Percentiles rank a stretch among this genome's conserved stretches.
phyloP scores from a whole-genome alignment of 2,888 invertebrate genomes.

The Boloria euphrosyne region DNA sequence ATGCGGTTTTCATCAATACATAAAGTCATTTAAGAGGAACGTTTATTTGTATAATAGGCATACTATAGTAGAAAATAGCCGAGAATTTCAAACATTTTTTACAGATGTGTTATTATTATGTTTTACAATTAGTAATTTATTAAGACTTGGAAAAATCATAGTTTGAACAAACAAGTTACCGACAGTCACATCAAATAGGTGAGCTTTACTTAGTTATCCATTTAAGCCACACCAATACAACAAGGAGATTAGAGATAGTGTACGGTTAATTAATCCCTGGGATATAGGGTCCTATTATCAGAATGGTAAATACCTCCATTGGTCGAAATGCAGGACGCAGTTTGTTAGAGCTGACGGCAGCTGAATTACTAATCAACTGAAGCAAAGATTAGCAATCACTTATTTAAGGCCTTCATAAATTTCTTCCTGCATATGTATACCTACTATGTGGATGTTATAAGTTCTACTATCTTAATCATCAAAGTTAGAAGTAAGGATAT shows the following conservation, averaged over 20 bases:
- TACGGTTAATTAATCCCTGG: constrained; percentile 63
- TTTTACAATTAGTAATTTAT: background rate
- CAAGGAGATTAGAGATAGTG: constrained; percentile 57
- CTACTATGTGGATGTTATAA: no score
- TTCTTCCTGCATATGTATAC: background rate
- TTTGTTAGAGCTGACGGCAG: constrained; percentile 42
- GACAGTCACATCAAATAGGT: constrained; percentile 24
- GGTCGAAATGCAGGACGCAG: constrained; percentile 40
- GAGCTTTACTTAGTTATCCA: constrained; percentile 33
- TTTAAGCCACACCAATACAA: constrained; percentile 41
- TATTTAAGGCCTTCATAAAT: constrained; percentile 12
- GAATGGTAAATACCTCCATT: constrained; percentile 48
- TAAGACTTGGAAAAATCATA: constrained; percentile 2
- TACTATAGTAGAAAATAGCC: no score
- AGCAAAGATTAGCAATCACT: constrained; percentile 19
- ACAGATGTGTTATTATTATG: no score
- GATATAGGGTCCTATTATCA: constrained; percentile 56
- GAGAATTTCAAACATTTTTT: no score
- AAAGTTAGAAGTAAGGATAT: no score
- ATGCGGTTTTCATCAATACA: no score
- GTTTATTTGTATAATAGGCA: no score
- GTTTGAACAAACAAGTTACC: background rate
- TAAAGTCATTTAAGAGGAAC: no score
- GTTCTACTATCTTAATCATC: no score
- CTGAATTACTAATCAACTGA: constrained; percentile 32